These are phyloP conservation scores for Ophthalmolycus amberensis DNA, from an alignment of 2,113 vertebrate genomes.

Conservation along the genomic window DNA sequence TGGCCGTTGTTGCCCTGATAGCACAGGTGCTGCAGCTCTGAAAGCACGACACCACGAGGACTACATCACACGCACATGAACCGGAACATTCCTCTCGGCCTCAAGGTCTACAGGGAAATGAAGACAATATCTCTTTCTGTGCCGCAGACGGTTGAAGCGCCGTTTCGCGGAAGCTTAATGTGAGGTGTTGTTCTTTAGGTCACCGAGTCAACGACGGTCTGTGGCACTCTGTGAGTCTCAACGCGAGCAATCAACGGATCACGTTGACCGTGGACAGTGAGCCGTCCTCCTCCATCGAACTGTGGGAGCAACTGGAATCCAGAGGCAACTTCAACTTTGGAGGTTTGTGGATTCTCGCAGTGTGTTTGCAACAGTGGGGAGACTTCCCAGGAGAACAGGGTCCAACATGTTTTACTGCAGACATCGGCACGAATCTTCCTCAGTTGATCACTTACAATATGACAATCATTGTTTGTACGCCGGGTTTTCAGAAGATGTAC, in stretches of 20 bases:
- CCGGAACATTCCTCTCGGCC: background rate
- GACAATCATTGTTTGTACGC: too few relatives aligned
- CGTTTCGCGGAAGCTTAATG: background rate
- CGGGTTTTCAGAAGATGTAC: too few relatives aligned
- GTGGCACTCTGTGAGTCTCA: constrained; percentile 93
- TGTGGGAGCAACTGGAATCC: constrained; percentile 86
- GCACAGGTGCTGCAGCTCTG: background rate
- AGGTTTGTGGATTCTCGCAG: constrained; percentile 81
- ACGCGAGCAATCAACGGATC: constrained; percentile 87
- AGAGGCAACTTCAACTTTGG: constrained; percentile 91
- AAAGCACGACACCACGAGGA: background rate
- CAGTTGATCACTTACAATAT: too few relatives aligned
- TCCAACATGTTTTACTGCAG: too few relatives aligned
- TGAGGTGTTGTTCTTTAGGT: constrained; percentile 78
- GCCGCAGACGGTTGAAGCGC: background rate
- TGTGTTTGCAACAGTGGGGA: background rate
- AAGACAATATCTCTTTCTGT: background rate
- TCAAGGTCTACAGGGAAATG: background rate
- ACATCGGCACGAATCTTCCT: too few relatives aligned
- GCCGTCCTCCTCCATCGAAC: constrained; percentile 82
- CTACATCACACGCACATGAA: background rate
- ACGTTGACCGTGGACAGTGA: constrained; percentile 89
- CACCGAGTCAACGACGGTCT: constrained; percentile 90
- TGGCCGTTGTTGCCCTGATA: background rate
- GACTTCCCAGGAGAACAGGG: too few relatives aligned